Base-by-base conservation (phyloP, 1,140 invertebrate species). In the Cyrtorhinus lividipennis region DNA sequence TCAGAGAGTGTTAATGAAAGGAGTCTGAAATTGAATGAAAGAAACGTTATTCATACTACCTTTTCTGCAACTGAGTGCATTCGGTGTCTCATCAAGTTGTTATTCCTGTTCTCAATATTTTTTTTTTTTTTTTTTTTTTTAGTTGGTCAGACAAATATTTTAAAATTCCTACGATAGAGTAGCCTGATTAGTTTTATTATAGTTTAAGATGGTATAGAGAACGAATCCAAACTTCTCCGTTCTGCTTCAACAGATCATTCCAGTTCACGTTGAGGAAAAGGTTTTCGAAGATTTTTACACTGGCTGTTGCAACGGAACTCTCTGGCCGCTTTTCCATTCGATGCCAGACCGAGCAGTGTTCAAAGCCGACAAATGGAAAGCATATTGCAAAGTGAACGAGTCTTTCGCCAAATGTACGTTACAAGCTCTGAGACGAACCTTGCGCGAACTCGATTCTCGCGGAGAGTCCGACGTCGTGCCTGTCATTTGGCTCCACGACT, bases 321-420 rank as follows among this genome's bases (percentile, higher is more conserved):
- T 93, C 70, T 93, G 90, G 90, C 90, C 90, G 0, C 74, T 92
- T 1, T 92, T 92, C 69, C 90, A 92, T 71, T 92, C 88, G 2
- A 91, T 92, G 89, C 88, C 89, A 0, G 89, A 85, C 67, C 71
- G 82, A 66, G 86, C 86, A 12, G 82, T 83, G 23, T 90, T 90
- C 71, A 84, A 82, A 57, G 81, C 79, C 0, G 87, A 90, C 48
- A 82, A 90, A 67, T 93, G 88, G 88, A 80, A 80, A 68, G 84
- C 87, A 15, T 94, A 94, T 73, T 81, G 82, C 23, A 78, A 78
- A 58, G 84, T 89, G 15, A 94, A 94, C 68, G 81, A 88, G 69
- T 78, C 85, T 70, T 93, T 94, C 71, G 89, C 90, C 0, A 80
- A 83, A 18, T 84, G 85, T 69, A 89, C 89, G 0, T 79, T 92